Evolutionary conservation across 2,113 vertebrate species (phyloP), one percentile per base, ranked within the genome.

Genomic region (Ceratotherium simum): DNA sequence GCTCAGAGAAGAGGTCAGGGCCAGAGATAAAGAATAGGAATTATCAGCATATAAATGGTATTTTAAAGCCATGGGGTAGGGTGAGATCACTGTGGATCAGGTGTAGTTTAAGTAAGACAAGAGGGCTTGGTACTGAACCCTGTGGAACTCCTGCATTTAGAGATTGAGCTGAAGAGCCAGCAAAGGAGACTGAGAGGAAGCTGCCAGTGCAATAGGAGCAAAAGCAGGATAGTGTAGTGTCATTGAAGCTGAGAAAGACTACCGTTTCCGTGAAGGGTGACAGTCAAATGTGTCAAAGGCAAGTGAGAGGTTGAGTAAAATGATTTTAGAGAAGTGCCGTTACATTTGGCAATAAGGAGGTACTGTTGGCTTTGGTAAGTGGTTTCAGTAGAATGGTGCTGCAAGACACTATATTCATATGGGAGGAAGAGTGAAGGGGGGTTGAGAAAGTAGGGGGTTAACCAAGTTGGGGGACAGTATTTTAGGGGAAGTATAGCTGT

Each of bases 1-100:
- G 73, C 56, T 97, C 64, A 73, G 90, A 70, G 56, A 80, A 83
- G 65, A 83, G 54, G 92, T 93, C 39, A 90, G 33, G 65, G 69
- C 46, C 93, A 23, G 31, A 84, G 72, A 73, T 93, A 31, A 69
- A n/a, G 65, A 85, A 79, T 31, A 91, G 62, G 39, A 48, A 36
- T 91, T 73, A 70, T 90, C 48, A 48, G 31, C 39, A 39, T 79
- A 5, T 95, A 80, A 92, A 80, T 73, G 9, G 11, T 51, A 69
- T 13, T 13, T 79, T 84, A 92, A 90, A 70, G 8, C 46, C 36
- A 33, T 33, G 31, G 29, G 25, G 48, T 60, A 80, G 84, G 33
- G 31, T 75, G 72, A 84, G 54, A 79, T 29, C 36, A n/a, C 58
- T 80, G 46, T 73, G 31, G 39, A 58, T 73, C 73, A 73, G 75